Base-by-base conservation (phyloP, 2,113 vertebrate species). In the Nannobrachium achirus region DNA sequence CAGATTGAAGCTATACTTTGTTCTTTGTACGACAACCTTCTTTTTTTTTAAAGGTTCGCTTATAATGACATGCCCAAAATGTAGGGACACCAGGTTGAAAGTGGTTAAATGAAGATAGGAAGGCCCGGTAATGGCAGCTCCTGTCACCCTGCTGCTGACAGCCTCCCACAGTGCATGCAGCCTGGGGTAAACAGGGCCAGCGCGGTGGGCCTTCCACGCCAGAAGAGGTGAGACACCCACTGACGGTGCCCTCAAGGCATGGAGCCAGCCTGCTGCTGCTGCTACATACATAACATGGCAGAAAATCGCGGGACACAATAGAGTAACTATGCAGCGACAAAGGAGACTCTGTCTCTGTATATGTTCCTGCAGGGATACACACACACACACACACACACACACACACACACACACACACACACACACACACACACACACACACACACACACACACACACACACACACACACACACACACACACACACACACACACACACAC, bases 281-380 rank as follows among this genome's bases (percentile, higher is more conserved):
- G 20, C n/a, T n/a, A n/a, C n/a, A n/a, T n/a, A 39, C 33, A 33
- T 41, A 13, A 39, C 55, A 18, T 5, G 10, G 76, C 60, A 61
- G 69, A 71, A 75, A 73, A 71, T 63, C 61, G 13, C 70, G 48
- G 51, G 76, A 63, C 78, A 89, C 79, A 89, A 90, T 72, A 75
- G 83, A 19, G 63, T 41, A 42, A 81, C 78, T 89, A 86, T 92
- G 79, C 15, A 1, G 8, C 52, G 73, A 90, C 86, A 90, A 89
- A 77, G 77, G 66, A 48, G 69, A 79, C 66, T 71, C 52, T 89
- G 73, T 85, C 66, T 61, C 74, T 71, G 71, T 79, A 10, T 50
- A 50, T 9, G 9, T 80, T 78, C 69, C 76, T 72, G 69, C 65
- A 80, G 66, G 62, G 16, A 15, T 60, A 69, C 79, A 78, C 45